Percentiles rank a stretch among this genome's conserved stretches.
Evolutionary conservation across 2,113 vertebrate species (phyloP).

Genomic region (Colinus virginianus): DNA sequence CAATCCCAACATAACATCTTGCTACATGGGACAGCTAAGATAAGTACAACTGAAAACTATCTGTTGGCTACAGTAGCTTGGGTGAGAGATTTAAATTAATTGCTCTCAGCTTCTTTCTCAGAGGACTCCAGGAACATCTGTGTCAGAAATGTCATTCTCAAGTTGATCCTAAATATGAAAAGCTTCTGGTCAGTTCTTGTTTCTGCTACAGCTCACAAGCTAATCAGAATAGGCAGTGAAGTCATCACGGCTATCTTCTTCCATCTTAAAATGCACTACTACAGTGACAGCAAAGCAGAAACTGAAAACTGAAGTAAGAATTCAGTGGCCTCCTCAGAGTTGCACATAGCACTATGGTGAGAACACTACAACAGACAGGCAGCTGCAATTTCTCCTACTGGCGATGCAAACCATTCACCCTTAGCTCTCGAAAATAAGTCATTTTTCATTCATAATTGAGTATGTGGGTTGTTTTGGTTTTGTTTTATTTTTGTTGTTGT

Average conservation of each 20-base stretch:
- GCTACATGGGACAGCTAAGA: no score
- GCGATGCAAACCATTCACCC: not conserved
- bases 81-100: not conserved
- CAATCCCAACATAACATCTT: not conserved
- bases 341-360: fast-evolving
- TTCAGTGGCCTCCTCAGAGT: not conserved
- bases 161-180: not conserved
- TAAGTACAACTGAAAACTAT: not conserved
- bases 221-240: not conserved
- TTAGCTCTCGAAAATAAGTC: not conserved
- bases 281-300: not conserved
- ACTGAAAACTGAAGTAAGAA: not conserved
- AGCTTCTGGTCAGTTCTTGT: not conserved
- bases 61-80: not conserved
- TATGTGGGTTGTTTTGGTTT: not conserved
- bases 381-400: not conserved
- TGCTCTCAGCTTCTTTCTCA: not conserved
- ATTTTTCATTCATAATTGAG: not conserved
- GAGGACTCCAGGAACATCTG: not conserved
- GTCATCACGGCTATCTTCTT: not conserved
- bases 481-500: not conserved
- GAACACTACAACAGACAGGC: not conserved
- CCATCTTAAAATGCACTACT: not conserved
- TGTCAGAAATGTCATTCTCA: not conserved
- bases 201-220: not conserved